Base-by-base conservation (phyloP, 2,113 vertebrate species). In the Ciconia boyciana region DNA sequence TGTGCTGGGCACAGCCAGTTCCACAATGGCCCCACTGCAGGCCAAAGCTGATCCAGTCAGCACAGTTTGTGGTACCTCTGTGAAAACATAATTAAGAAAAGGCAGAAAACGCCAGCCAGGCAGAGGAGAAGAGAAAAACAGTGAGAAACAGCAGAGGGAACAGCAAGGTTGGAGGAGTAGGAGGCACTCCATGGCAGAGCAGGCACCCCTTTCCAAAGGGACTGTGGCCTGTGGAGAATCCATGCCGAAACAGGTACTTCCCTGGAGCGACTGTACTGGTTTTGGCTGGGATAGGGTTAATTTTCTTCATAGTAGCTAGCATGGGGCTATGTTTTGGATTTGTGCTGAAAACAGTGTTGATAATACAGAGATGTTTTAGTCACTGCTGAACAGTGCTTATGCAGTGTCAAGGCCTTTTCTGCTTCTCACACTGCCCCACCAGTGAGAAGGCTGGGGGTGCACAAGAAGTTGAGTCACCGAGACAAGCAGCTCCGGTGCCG, bases 351-450 rank as follows among this genome's bases (percentile, higher is more conserved):
- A 16, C 11, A n/a, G 68, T 36, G 28, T 49, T 77, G 66, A 3
- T 68, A 78, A 72, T 18, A 39, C 8, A 2, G 39, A 32, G 16
- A 31, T 78, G 49, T 43, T 87, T 41, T 21, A 16, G 16, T 39
- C 78, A 0, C 49, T 20, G n/a, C 22, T 90, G 77, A 65, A 49
- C 60, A 49, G 64, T 4, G 16, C n/a, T 58, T 58, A 31, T 28
- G 4, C 20, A 46, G 32, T 3, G 6, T 69, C n/a, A 55, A 20
- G 51, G 51, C 43, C 18, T 62, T 49, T 77, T 9, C 24, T 64
- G 25, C 19, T 44, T 74, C 44, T 87, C 2, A 0, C 16, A 1
- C 0, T 1, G 13, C 70, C 21, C 43, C 28, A 13, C 31, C 52
- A 54, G 51, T 2, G 2, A 16, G 46, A 28, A 65, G 66, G 7